phyloP scores from a whole-genome alignment of 2,113 vertebrate species.

The Todiramphus chloris region DNA sequence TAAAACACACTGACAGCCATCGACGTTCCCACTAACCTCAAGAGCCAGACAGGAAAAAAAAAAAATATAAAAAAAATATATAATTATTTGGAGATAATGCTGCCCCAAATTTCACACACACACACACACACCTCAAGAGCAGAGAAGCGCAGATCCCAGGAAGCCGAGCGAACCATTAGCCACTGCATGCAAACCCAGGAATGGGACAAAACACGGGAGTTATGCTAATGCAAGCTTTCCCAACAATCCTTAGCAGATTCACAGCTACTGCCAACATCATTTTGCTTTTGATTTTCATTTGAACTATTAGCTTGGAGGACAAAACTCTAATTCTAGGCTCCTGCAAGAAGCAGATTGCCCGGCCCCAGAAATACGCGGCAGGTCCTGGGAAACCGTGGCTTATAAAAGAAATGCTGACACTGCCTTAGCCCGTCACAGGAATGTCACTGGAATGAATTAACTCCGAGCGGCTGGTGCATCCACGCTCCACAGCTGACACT shows the following conservation, averaged over 20 bases:
- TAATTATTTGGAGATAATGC: background rate
- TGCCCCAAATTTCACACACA: background rate
- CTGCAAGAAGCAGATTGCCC: background rate
- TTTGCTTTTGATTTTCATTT: background rate
- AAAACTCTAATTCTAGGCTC: background rate
- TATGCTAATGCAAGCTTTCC: background rate
- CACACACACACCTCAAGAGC: background rate
- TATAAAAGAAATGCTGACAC: slow-evolving; percentile 45
- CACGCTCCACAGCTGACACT: background rate
- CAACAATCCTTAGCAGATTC: background rate
- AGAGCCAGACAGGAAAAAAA: background rate
- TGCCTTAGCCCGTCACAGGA: background rate
- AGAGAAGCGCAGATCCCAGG: background rate
- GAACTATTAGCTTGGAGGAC: background rate
- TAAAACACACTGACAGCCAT: background rate
- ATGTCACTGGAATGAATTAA: background rate
- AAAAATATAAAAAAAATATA: background rate
- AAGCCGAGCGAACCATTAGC: background rate
- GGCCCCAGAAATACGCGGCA: background rate
- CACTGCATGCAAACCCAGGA: background rate
- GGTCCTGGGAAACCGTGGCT: background rate
- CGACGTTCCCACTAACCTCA: background rate
- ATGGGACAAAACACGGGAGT: background rate
- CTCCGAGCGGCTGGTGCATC: background rate
- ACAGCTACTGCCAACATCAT: background rate